Evolutionary conservation across 2,888 invertebrate genomes (phyloP).

Genomic region (Dioctria rufipes): DNA sequence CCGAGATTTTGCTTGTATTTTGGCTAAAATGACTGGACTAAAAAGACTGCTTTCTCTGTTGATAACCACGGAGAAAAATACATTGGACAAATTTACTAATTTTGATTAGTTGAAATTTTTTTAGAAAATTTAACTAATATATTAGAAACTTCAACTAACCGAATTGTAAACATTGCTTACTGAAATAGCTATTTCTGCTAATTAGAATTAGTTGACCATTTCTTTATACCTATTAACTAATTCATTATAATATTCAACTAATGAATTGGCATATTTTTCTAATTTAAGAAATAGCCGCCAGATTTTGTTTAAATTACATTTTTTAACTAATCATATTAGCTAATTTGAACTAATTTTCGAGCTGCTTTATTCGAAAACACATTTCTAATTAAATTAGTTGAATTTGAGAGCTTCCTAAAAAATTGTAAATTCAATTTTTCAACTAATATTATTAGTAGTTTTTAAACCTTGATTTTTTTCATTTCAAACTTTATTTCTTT

Average conservation of each 20-base stretch:
- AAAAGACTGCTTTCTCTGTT: too few species aligned
- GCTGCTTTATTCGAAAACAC: background rate
- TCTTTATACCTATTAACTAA: background rate
- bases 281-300: background rate
- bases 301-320: background rate
- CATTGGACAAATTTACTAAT: background rate
- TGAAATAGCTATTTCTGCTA: background rate
- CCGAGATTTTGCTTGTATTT: too few species aligned
- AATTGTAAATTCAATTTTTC: background rate
- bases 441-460: background rate
- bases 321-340: constrained; percentile 9
- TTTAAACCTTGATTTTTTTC: too few species aligned
- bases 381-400: constrained; percentile 16
- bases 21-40: too few species aligned
- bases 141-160: constrained; percentile 4
- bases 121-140: constrained; percentile 12
- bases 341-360: background rate
- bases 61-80: background rate
- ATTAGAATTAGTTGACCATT: constrained; percentile 2
- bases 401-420: background rate
- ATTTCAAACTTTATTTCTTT: too few species aligned
- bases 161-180: background rate
- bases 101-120: background rate
- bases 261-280: background rate
- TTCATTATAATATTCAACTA: constrained; percentile 6